phyloP scores from a whole-genome alignment of 2,888 invertebrate species.

The Monochamus alternatus region DNA sequence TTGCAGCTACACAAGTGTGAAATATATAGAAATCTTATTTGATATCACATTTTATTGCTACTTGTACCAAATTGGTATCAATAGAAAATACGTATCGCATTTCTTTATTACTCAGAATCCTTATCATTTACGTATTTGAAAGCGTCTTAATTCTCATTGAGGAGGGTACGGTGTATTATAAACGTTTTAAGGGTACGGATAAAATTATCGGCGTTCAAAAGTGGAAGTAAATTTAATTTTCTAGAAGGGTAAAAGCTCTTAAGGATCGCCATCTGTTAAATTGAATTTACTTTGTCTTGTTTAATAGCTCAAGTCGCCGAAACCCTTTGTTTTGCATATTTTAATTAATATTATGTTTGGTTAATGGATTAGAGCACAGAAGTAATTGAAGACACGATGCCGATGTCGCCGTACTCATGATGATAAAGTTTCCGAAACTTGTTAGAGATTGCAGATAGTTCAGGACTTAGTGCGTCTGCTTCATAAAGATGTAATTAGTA shows the following conservation, averaged over 20 bases:
- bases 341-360: slow-evolving; percentile 19
- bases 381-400: neutral
- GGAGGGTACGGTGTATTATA: neutral
- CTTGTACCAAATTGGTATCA: too few relatives aligned
- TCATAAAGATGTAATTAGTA: too few relatives aligned
- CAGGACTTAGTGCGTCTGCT: neutral
- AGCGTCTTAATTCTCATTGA: neutral
- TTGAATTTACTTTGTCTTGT: slow-evolving; percentile 1
- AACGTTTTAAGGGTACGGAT: neutral
- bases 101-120: too few relatives aligned
- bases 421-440: neutral
- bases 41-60: too few relatives aligned
- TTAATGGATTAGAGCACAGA: slow-evolving; percentile 16
- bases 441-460: neutral
- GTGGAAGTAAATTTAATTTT: neutral
- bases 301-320: slow-evolving; percentile 9
- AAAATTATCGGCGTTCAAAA: neutral
- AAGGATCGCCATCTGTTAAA: neutral
- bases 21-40: too few relatives aligned
- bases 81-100: too few relatives aligned
- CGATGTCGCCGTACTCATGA: neutral
- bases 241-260: neutral
- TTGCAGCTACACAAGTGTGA: too few relatives aligned
- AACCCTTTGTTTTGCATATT: slow-evolving; percentile 20
- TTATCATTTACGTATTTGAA: too few relatives aligned